Base-by-base conservation (phyloP, 2,888 invertebrate genomes). In the Drosophila colorata region DNA sequence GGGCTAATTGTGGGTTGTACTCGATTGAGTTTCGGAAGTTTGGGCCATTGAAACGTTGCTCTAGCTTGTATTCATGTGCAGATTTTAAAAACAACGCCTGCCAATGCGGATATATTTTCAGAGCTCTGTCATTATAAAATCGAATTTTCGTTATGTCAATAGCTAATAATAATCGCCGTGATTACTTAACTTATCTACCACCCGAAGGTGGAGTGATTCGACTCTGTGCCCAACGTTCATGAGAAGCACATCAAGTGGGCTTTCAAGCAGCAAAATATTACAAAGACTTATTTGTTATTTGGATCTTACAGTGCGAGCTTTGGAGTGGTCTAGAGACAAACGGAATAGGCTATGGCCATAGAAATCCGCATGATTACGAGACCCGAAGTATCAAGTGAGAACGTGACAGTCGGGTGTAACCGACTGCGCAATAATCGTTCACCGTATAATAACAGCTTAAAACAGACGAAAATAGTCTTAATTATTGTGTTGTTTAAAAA, bases 51-150 rank as follows among this genome's bases (percentile, higher is more conserved):
- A n/a, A n/a, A n/a, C n/a, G n/a, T n/a, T n/a, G n/a, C n/a, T n/a
- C n/a, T 20, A 20, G 2, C 4, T 20, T 3, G 20, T 20, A 20
- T 20, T 20, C 3, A 20, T 3, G 20, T 20, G 7, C 25, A 25
- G 25, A 4, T 23, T 23, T 23, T 9, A 4, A 0, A 8, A 55
- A 31, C 28, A 18, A 14, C 38, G 18, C 20, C 7, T 4, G 13
- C 20, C 7, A 25, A 28, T 33, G 33, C 4, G 40, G 11, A 28
- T 47, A 51, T 61, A 49, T 63, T 52, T 69, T 31, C 8, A 49
- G 41, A 46, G 55, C 48, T 78, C 55, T 69, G 88, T 83, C 89
- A 89, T 87, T 87, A 87, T 88, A 87, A 85, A 88, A 87, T 88
- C 80, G 71, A 85, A 80, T 84, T 78, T 80, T 51, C 72, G 82